Base-by-base conservation (phyloP, 2,113 vertebrate genomes). In the Cathartes aura region DNA sequence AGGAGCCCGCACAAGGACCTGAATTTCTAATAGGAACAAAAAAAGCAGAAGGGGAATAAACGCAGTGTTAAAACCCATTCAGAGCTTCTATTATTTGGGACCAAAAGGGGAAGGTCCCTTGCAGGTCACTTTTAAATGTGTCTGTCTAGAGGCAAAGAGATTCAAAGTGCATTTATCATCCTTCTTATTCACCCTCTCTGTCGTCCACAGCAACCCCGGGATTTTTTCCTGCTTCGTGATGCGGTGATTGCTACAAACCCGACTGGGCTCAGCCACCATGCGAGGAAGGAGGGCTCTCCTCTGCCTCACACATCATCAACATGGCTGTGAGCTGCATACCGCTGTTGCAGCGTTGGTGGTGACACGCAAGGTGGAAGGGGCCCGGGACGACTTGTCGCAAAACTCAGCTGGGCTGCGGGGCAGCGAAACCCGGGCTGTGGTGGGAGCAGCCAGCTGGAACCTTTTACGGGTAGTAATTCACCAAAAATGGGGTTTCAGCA, bases 101-200 rank as follows among this genome's bases (percentile, higher is more conserved):
- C 73, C 62, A 6, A 97, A 97, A 89, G 43, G 73, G 48, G 70
- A 96, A 97, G 95, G 89, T 96, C 80, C 24, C 73, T 96, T 56
- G 53, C 73, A 82, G 97, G 94, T 97, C 95, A 90, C 83, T 71
- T 90, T 78, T 74, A 97, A 95, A 95, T 92, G 83, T 78, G 80
- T 79, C 86, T 89, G 80, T 93, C 87, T 96, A 87, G 89, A 89
- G 81, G 79, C 64, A 91, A 94, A 91, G 83, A 59, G 68, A 87
- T 96, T 75, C 89, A 68, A 87, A 95, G 83, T n/a, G 64, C 64
- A 60, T 91, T 87, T 95, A 68, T 97, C 91, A 91, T 47, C 84
- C 87, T 78, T 70, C 66, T 74, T 47, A 95, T 90, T 96, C 94
- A 94, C 36, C 18, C 34, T 42, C 36, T 85, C 56, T 2, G 32